phyloP scores from a whole-genome alignment of 1,140 invertebrate species.

The Conus betulinus region DNA sequence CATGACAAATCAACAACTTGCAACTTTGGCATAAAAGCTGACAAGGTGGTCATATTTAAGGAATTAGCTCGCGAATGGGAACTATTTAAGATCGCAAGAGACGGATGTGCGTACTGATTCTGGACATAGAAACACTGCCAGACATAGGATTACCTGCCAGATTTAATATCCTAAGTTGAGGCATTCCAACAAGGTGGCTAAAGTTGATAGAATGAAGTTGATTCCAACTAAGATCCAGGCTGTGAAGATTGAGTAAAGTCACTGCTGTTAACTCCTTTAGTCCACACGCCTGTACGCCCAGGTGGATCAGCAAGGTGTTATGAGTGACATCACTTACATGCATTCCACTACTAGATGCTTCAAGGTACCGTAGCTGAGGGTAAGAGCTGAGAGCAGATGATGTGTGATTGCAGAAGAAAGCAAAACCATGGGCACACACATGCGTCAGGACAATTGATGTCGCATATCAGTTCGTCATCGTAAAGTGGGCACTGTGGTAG shows the following conservation, averaged over 20 bases:
- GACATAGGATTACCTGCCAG: background rate
- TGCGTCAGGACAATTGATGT: conserved; percentile 31
- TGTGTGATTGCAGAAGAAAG: conserved; percentile 18
- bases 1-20: background rate
- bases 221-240: no score
- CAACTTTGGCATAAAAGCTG: background rate
- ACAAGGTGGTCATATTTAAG: background rate
- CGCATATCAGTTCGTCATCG: conserved; percentile 39
- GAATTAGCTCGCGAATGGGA: background rate
- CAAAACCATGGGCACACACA: conserved; percentile 32
- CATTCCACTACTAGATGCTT: background rate
- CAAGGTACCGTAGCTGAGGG: conserved; percentile 28
- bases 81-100: background rate
- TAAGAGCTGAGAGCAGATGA: background rate
- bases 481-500: conserved; percentile 32
- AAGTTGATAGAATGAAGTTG: background rate
- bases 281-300: no score
- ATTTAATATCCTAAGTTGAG: background rate
- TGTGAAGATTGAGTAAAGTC: no score
- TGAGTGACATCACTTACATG: no score
- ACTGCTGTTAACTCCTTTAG: no score
- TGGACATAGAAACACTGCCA: background rate
- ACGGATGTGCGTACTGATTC: background rate
- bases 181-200: background rate
- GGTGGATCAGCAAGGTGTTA: no score